Percentiles rank a stretch among this genome's conserved stretches.
Evolutionary conservation across 2,113 vertebrate species (phyloP).

Genomic region (Rhipidura dahli): DNA sequence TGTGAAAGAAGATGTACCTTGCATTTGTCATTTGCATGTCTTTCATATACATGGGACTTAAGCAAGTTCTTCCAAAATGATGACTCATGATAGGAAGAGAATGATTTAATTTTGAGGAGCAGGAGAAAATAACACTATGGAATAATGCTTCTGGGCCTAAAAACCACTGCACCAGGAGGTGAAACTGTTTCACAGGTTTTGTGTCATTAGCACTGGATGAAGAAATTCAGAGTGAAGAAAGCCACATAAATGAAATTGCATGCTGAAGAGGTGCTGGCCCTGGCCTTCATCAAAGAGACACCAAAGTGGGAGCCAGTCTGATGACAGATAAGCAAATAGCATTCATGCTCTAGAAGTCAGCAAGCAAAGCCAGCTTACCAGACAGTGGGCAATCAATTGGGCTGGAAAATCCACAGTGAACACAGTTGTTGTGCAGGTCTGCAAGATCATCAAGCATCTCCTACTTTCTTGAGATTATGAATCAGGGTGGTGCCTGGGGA

Average conservation of each 20-base stretch:
- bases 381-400: neutral
- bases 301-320: neutral
- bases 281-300: conserved; percentile 25
- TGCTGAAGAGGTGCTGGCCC: neutral
- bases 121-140: neutral
- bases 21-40: neutral
- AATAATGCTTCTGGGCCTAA: neutral
- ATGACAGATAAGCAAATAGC: conserved; percentile 44
- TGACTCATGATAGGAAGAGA: neutral
- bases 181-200: neutral
- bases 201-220: neutral
- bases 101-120: neutral
- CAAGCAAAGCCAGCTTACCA: neutral
- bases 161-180: neutral
- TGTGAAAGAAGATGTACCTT: neutral
- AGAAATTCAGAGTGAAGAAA: conserved; percentile 31
- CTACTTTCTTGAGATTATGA: conserved; percentile 33
- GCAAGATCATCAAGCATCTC: conserved; percentile 28
- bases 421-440: neutral
- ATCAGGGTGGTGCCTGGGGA: conserved; percentile 46
- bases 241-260: conserved; percentile 1
- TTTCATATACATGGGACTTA: neutral
- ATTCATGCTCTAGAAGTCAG: neutral
- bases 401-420: conserved; percentile 26
- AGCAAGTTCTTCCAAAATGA: neutral